Evolutionary conservation across 2,113 vertebrate species (phyloP), one percentile per base, ranked within the genome.

Genomic region (Brachypodius melanocephalos): DNA sequence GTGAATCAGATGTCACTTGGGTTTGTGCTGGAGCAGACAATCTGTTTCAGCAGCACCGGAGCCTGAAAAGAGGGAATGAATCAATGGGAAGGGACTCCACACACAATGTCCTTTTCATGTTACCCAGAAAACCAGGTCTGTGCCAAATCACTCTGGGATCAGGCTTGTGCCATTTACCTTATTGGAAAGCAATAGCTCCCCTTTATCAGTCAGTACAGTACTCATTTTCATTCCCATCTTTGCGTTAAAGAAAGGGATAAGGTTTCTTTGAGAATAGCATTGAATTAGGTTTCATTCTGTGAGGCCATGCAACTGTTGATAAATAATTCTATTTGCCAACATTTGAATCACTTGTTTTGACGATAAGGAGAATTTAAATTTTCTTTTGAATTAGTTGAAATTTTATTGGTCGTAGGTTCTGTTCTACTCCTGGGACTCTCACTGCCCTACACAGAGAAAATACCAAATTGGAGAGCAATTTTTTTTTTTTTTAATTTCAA

Each of bases 1-100:
- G 81, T 94, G 92, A 97, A 96, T 96, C 94, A 87, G 95, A 96
- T 93, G 95, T 95, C 95, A 84, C 25, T 76, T 89, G 96, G 87
- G 84, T 74, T 96, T 96, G 86, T 20, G 8, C 49, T 29, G 4
- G 32, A 91, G 91, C 79, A 94, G 45, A 55, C 92, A 93, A 95
- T 97, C 91, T 96, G 90, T 91, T 96, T 88, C 91, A 93, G 94
- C 80, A 95, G 75, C 12, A 28, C 58, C 73, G 0, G 76, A 84
- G 89, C 73, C 74, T 79, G 90, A 94, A 96, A 96, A 91, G 65
- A 91, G 77, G 43, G 52, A 79, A 94, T 79, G 73, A 91, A 96
- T 85, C 71, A 85, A 90, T 74, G 67, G 73, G 72, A 87, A 89
- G 61, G 66, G 91, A 57, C 77, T 88, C 68, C 93, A 48, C n/a